phyloP scores from a whole-genome alignment of 2,888 invertebrate genomes.

The Plutella xylostella region DNA sequence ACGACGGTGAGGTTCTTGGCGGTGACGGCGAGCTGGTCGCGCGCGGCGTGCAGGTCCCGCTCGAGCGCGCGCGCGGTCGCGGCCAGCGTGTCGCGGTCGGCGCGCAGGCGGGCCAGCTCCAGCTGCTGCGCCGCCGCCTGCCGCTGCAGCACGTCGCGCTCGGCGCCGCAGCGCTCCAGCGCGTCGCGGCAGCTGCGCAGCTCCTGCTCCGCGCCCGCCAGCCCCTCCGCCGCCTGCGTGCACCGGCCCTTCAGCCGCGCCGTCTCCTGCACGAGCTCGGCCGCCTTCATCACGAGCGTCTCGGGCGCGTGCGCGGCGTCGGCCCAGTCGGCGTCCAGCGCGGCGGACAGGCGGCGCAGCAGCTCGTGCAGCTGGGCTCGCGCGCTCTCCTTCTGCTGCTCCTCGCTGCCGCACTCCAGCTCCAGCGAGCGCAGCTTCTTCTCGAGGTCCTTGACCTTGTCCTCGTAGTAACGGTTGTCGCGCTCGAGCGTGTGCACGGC shows the following conservation, averaged over 20 bases:
- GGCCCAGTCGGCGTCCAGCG: constrained; percentile 78
- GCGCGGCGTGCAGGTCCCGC: constrained; percentile 76
- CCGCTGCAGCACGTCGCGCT: constrained; percentile 81
- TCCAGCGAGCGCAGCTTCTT: constrained; percentile 80
- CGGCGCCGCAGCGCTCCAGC: constrained; percentile 72
- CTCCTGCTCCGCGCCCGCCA: constrained; percentile 74
- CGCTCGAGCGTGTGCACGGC: constrained; percentile 80
- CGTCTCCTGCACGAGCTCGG: constrained; percentile 81
- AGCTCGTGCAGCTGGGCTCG: constrained; percentile 77
- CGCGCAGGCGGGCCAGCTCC: constrained; percentile 78
- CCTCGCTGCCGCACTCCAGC: constrained; percentile 77
- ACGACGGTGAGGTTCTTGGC: constrained; percentile 75
- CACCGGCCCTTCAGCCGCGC: constrained; percentile 74
- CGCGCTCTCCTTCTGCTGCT: constrained; percentile 80
- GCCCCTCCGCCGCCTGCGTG: constrained; percentile 68
- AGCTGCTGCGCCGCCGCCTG: constrained; percentile 78
- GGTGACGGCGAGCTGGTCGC: constrained; percentile 75
- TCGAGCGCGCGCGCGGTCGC: constrained; percentile 80
- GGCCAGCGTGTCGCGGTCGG: constrained; percentile 81
- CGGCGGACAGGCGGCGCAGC: constrained; percentile 76
- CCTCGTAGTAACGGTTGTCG: constrained; percentile 78
- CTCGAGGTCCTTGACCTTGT: constrained; percentile 81
- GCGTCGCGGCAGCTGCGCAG: constrained; percentile 75
- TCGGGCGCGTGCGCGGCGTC: constrained; percentile 76
- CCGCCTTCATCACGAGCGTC: constrained; percentile 79